Base-by-base conservation (phyloP, 2,113 vertebrate genomes). In the Grallaria varia region DNA sequence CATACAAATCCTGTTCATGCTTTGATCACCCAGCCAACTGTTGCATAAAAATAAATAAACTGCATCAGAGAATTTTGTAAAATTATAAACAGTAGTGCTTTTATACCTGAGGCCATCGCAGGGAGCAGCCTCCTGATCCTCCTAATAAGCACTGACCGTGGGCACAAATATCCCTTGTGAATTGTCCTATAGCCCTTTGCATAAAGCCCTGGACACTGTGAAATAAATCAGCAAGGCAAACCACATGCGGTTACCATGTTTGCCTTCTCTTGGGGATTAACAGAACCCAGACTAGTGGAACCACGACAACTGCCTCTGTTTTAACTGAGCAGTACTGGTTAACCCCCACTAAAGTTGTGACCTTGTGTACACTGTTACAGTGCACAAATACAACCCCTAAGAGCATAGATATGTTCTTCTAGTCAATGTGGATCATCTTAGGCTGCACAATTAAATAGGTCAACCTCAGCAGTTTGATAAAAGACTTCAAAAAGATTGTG, bases 401-500 rank as follows among this genome's bases (percentile, higher is more conserved):
- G 83, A 93, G 71, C 68, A 40, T 1, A 89, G 69, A 49, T 72
- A 49, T 15, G 31, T 62, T 78, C 73, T 93, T 95, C 82, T 96
- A 96, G 84, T 93, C 83, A 89, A 68, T 73, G 33, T 52, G 30
- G 93, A 85, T 87, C 90, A 94, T 91, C 80, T 92, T 89, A 94
- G 93, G 91, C 94, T 95, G 87, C 74, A 94, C 88, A 97, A 97
- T 96, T 96, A 97, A 97, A 95, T 95, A 94, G 95, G 96, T 90
- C 90, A 85, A 74, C 47, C 20, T 95, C 84, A 90, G 63, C 44
- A 92, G 49, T 93, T 91, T 96, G 93, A 97, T 96, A 92, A 90
- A 95, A 97, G 68, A 86, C 95, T 95, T 97, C 94, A 94, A 94
- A 97, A 97, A 94, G 84, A 89, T 75, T 93, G 75, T 94, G 94